Conservation (phyloP, 2,797 vertebrate genomes). For the Mormyrops attenuatus region DNA sequence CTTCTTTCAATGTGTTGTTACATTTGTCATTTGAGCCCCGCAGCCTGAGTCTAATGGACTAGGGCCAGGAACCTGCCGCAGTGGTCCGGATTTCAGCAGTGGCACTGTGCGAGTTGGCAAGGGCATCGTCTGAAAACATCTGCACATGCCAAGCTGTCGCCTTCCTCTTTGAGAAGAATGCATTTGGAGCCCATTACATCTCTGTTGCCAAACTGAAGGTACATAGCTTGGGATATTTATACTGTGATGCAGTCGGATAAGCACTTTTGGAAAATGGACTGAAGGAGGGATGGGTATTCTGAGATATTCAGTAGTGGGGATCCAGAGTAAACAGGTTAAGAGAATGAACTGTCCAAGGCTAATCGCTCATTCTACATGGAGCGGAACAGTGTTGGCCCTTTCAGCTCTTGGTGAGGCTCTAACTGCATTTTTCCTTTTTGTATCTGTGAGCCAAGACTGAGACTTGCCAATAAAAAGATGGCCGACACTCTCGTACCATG, state of each 20-base stretch:
- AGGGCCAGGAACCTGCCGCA: background rate
- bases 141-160: background rate
- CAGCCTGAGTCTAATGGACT: background rate
- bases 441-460: background rate
- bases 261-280: background rate
- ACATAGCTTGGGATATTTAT: background rate
- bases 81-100: background rate
- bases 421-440: background rate
- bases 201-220: background rate
- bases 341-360: background rate
- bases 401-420: background rate
- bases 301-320: background rate
- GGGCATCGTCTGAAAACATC: background rate
- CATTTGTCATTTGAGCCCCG: background rate
- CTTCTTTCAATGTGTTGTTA: background rate
- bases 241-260: background rate
- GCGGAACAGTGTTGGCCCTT: background rate
- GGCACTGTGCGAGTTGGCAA: background rate
- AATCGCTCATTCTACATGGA: background rate
- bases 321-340: constrained; percentile 4
- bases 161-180: background rate
- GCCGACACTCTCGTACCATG: background rate
- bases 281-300: background rate
- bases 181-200: background rate
- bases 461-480: background rate